These are phyloP conservation scores for Dendrocincla fuliginosa DNA, from an alignment of 2,797 vertebrate species.

Conservation along the genomic window DNA sequence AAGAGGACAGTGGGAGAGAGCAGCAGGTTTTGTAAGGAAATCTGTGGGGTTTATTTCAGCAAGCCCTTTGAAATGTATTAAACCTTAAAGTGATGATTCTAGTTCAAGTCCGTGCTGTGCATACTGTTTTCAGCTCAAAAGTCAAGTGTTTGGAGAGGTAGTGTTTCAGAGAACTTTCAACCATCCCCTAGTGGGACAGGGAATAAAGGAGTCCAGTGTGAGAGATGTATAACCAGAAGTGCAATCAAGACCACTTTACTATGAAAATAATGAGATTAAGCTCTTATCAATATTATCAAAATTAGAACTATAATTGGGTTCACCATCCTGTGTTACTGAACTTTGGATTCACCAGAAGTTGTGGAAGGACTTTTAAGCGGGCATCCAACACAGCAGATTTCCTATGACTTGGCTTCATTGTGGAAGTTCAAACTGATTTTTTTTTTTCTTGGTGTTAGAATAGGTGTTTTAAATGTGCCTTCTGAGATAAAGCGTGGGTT, in stretches of 20 bases:
- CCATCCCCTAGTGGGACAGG: not conserved
- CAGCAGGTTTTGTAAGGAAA: not conserved
- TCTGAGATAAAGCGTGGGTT: not conserved
- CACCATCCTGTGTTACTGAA: not conserved
- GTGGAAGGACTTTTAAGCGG: not conserved
- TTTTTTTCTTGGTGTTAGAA: not conserved
- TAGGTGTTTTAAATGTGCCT: not conserved
- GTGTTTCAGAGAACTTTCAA: not conserved
- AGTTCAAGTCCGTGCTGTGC: not conserved
- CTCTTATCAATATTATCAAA: not conserved
- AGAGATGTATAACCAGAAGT: not conserved
- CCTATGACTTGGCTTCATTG: not conserved
- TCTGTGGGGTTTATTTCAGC: not conserved
- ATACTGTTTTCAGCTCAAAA: not conserved
- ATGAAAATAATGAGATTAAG: not conserved
- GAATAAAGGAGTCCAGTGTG: not conserved
- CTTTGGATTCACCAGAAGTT: not conserved
- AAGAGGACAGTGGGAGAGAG: not conserved
- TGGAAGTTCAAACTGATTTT: not conserved
- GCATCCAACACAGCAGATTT: accelerated
- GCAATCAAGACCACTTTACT: not conserved
- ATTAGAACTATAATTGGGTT: not conserved
- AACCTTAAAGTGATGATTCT: not conserved
- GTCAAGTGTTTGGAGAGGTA: not conserved
- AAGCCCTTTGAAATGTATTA: not conserved